A percentile compares a stretch with the other conserved stretches of the same genome.
Conservation (phyloP, 2,113 vertebrate species). For the Actinemys pallida region DNA sequence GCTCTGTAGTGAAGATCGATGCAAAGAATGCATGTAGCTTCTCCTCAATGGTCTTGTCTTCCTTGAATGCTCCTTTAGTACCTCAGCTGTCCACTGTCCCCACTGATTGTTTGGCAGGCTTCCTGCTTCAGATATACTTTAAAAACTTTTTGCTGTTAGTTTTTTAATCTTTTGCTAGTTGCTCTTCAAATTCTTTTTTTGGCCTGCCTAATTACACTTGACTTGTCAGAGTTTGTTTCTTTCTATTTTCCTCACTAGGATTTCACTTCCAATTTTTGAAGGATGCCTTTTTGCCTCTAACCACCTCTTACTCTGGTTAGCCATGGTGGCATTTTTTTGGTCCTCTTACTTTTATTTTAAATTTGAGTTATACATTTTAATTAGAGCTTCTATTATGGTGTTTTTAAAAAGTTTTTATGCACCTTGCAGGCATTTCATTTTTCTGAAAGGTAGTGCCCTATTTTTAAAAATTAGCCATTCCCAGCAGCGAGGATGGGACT, state of each 20-base stretch:
- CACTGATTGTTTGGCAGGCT: neutral
- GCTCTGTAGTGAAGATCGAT: neutral
- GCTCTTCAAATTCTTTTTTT: neutral
- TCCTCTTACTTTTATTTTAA: neutral
- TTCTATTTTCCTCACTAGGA: neutral
- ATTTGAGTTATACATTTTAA: neutral
- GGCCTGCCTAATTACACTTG: neutral
- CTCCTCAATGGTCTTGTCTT: neutral
- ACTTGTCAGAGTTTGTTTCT: neutral
- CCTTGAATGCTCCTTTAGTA: neutral
- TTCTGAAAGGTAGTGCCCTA: neutral
- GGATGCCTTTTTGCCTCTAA: too few relatives aligned
- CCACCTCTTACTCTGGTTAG: neutral
- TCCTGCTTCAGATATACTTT: neutral
- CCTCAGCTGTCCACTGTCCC: neutral
- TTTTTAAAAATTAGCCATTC: neutral
- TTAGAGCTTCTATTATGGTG: neutral
- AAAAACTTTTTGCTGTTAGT: neutral
- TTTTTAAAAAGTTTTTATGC: neutral
- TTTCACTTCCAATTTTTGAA: neutral
- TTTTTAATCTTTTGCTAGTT: neutral
- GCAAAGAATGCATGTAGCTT: neutral
- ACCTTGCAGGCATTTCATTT: neutral
- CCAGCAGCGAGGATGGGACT: too few relatives aligned
- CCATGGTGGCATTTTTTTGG: neutral